A percentile compares a stretch with the other conserved stretches of the same genome.
Evolutionary conservation across 2,113 vertebrate species (phyloP).

Genomic region (Anhinga rufa): DNA sequence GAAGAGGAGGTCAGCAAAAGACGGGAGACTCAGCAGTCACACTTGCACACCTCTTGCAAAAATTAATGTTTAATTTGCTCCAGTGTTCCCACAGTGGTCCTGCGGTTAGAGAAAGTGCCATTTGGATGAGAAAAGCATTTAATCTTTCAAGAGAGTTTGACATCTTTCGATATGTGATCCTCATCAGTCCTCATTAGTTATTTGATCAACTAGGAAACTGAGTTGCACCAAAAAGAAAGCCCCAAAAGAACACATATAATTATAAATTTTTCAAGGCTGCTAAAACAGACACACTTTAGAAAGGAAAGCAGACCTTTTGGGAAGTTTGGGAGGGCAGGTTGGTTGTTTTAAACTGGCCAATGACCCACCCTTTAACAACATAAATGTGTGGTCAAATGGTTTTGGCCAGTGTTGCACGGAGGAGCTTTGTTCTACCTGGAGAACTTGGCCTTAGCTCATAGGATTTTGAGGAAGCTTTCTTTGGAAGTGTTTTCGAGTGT

Average conservation of each 20-base stretch:
- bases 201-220: not conserved
- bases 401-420: not conserved
- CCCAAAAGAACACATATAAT: not conserved
- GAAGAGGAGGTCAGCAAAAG: not conserved
- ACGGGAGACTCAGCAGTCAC: not conserved
- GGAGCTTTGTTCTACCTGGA: not conserved
- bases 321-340: not conserved
- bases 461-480: not conserved
- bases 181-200: not conserved
- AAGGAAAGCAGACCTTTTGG: not conserved
- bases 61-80: not conserved
- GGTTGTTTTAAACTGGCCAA: not conserved
- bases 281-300: not conserved
- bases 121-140: not conserved
- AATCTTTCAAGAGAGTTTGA: not conserved
- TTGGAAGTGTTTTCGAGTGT: not conserved
- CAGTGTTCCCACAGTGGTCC: not conserved
- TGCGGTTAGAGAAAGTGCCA: not conserved
- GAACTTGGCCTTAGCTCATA: not conserved
- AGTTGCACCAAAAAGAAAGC: not conserved
- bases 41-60: not conserved
- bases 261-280: not conserved
- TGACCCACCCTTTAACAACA: not conserved
- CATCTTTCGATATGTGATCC: slow-evolving; percentile 7
- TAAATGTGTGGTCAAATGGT: not conserved